Evolutionary conservation across 2,113 vertebrate genomes (phyloP), one percentile per base, ranked within the genome.

Genomic region (Myocastor coypus): DNA sequence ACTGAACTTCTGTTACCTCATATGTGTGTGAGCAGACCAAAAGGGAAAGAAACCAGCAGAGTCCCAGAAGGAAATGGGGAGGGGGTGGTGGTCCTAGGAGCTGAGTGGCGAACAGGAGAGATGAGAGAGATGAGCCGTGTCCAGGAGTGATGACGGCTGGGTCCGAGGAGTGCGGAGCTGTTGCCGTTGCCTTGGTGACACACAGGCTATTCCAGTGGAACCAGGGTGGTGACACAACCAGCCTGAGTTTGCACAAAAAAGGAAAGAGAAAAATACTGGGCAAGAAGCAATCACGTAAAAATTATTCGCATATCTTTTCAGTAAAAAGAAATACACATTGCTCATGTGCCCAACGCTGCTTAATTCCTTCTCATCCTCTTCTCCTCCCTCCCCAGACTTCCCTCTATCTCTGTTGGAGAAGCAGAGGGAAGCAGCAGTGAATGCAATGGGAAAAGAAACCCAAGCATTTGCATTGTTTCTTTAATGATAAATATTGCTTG

Each of bases 121-220:
- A 66, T 10, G 42, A 9, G 52, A 28, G 11, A 34, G 50, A 61
- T 10, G 42, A 9, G 1, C 12, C 8, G n/a, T 24, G 30, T 13
- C 28, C 9, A 5, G 9, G 1, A 4, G 24, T 12, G 28, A 73
- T 26, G 61, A 11, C 0, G 55, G 40, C 24, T 32, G 1, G 0
- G 7, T 14, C 26, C 14, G 28, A 37, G 13, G 68, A 28, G 32
- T 7, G 16, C 24, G 1, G 59, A 78, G 46, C 61, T 46, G 37
- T 30, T 16, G 7, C 40, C 32, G 3, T 34, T 34, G 40, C 37
- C 55, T 83, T 46, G 9, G 24, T 22, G 30, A 87, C 22, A 6
- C 66, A 30, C 57, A 81, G 32, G 57, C 20, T 37, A 30, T 61
- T 81, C 80, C 66, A 57, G n/a, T 6, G 7, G 28, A 34, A 32